Conservation (phyloP, 2,888 invertebrate species). For the Agriopis leucophaearia region DNA sequence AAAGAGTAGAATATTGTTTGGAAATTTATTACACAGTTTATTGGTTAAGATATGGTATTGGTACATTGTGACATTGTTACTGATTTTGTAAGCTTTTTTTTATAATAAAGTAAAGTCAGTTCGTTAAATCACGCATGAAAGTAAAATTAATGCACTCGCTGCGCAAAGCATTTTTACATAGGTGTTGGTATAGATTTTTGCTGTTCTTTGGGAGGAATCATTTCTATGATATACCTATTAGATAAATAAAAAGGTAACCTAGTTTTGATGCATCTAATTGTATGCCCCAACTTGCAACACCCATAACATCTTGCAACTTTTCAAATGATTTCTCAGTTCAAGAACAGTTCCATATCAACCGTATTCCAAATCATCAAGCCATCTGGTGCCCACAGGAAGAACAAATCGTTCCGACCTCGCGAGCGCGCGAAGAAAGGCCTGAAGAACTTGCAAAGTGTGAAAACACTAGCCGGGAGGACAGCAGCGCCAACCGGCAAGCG, state of each 20-base stretch:
- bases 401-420: conserved; percentile 96
- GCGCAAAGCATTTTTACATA: conserved; percentile 40
- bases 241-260: neutral
- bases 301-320: neutral
- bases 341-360: conserved; percentile 31
- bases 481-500: conserved; percentile 88
- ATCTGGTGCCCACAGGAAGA: conserved; percentile 89
- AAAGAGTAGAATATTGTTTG: conserved; percentile 6
- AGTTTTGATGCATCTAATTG: neutral
- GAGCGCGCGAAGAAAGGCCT: conserved; percentile 94
- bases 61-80: neutral
- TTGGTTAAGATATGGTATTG: neutral
- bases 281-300: neutral
- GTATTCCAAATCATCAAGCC: conserved; percentile 5
- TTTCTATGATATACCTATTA: neutral
- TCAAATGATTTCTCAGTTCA: conserved; percentile 39
- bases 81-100: conserved; percentile 7
- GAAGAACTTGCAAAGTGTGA: conserved; percentile 96
- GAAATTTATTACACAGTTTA: neutral
- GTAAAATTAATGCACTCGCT: conserved; percentile 46
- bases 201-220: conserved; percentile 51
- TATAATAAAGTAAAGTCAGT: neutral
- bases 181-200: conserved; percentile 49
- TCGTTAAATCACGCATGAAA: conserved; percentile 49
- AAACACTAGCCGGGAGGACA: conserved; percentile 94